Conservation (phyloP, 2,797 vertebrate species). For the Ctenopoma multispine region DNA sequence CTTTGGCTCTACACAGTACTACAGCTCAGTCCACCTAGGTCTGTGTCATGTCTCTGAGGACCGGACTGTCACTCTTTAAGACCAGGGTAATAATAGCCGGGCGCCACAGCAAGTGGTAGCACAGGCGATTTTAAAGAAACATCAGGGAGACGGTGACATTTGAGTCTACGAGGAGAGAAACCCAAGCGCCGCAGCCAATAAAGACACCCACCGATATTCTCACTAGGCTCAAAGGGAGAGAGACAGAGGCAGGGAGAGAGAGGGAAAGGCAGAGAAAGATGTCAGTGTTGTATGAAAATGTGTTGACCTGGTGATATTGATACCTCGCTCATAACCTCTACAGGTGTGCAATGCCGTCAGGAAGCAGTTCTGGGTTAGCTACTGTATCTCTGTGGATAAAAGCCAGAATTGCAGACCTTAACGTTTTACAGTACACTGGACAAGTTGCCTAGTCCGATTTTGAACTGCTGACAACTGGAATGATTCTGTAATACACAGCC, state of each 20-base stretch:
- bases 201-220: constrained; percentile 81
- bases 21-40: constrained; percentile 77
- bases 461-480: constrained; percentile 55
- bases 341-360: constrained; percentile 73
- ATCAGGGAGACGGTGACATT: constrained; percentile 85
- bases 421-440: constrained; percentile 51
- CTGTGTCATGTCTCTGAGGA: constrained; percentile 83
- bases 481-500: constrained; percentile 1
- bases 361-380: constrained; percentile 68
- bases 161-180: constrained; percentile 81
- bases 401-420: constrained; percentile 64
- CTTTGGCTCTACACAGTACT: constrained; percentile 76
- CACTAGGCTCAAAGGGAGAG: constrained; percentile 64
- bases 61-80: constrained; percentile 85
- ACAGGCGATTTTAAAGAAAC: constrained; percentile 83
- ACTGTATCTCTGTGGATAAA: constrained; percentile 54
- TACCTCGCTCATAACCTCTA: constrained; percentile 77
- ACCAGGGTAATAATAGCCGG: constrained; percentile 87
- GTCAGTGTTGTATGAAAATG: constrained; percentile 81
- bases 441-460: constrained; percentile 34
- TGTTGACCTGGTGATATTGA: constrained; percentile 81
- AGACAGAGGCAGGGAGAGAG: constrained; percentile 40
- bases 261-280: constrained; percentile 61
- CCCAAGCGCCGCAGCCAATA: constrained; percentile 80
- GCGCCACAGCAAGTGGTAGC: constrained; percentile 82